phyloP scores from a whole-genome alignment of 92 coral and sea anemone species.

The Hydrozoanthus gracilis region DNA sequence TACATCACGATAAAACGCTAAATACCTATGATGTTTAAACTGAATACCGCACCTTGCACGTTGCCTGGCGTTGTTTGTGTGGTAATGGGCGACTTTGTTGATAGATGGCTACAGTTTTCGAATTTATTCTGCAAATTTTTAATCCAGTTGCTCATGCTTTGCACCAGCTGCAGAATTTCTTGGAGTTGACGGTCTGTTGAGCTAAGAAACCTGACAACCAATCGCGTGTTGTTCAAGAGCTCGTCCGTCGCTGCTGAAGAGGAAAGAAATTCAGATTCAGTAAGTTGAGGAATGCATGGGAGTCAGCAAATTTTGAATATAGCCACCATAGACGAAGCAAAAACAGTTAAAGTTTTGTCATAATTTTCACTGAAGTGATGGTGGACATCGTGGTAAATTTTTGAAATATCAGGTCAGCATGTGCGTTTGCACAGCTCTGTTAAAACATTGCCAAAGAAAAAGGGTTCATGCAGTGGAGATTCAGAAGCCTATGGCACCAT shows the following conservation, averaged over 20 bases:
- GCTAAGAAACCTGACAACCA: slow-evolving; percentile 18
- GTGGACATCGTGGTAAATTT: too few species aligned
- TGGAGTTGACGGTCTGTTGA: slow-evolving; percentile 35
- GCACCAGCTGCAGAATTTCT: slow-evolving; percentile 26
- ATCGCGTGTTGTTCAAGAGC: slow-evolving; percentile 18
- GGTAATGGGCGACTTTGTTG: background rate
- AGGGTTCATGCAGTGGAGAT: too few species aligned
- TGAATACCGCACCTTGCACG: background rate
- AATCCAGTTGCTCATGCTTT: slow-evolving; percentile 37
- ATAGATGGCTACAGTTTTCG: background rate
- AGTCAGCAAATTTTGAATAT: too few species aligned
- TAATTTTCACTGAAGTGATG: too few species aligned
- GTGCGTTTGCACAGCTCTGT: too few species aligned
- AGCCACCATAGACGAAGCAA: too few species aligned
- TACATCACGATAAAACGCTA: too few species aligned
- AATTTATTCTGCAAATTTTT: slow-evolving; percentile 13
- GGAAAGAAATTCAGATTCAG: background rate
- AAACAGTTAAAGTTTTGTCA: too few species aligned
- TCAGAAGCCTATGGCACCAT: too few species aligned
- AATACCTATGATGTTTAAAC: too few species aligned
- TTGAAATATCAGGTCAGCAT: too few species aligned
- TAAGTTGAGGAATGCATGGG: background rate
- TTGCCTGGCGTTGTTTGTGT: background rate
- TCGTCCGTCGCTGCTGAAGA: slow-evolving; percentile 15
- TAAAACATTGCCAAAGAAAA: too few species aligned